Evolutionary conservation across 2,797 vertebrate species (phyloP).

Genomic region (Amblyraja radiata): DNA sequence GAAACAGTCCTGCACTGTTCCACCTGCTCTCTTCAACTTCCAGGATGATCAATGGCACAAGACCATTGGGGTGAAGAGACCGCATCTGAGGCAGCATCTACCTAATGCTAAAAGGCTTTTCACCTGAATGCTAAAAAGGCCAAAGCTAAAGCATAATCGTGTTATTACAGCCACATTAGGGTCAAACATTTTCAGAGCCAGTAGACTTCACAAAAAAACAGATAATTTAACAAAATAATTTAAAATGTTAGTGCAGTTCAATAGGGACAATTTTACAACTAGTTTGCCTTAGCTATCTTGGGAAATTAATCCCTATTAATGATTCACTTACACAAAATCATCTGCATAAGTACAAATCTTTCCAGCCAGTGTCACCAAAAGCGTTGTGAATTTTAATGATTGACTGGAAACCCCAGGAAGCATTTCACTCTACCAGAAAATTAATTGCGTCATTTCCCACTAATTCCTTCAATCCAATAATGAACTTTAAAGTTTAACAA

Average conservation of each 20-base stretch:
- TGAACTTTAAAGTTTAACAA: background rate
- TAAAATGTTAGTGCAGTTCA: conserved; percentile 7
- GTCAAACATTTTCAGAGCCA: background rate
- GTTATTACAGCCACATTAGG: background rate
- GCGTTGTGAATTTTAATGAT: background rate
- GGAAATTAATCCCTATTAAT: background rate
- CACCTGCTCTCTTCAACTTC: background rate
- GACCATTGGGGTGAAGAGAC: background rate
- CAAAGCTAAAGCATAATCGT: background rate
- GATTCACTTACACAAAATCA: background rate
- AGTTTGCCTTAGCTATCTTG: background rate
- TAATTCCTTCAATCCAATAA: background rate
- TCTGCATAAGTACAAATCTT: background rate
- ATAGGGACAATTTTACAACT: background rate
- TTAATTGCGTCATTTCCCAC: background rate
- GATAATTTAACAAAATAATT: background rate
- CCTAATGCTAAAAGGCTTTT: background rate
- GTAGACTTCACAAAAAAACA: background rate
- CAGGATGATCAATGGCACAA: background rate
- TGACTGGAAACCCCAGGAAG: background rate
- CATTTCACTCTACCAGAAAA: background rate
- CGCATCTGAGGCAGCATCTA: background rate
- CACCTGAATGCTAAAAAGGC: background rate
- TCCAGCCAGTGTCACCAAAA: no score
- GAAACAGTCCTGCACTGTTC: background rate